Base-by-base conservation (phyloP, 2,113 vertebrate genomes). In the Tringa solitaria region DNA sequence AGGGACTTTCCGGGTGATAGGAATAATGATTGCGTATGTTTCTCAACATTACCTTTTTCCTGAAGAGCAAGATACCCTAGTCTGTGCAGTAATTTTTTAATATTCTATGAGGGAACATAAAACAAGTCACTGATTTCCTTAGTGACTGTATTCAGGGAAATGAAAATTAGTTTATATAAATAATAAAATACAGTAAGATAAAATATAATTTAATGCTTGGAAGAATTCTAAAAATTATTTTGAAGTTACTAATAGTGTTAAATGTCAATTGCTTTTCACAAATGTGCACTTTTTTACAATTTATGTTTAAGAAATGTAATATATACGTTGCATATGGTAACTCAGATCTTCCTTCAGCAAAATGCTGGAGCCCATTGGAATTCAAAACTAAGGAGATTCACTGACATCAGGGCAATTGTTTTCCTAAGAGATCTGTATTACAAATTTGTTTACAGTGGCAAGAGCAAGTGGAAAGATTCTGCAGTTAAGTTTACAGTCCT, bases 211-310 rank as follows among this genome's bases (percentile, higher is more conserved):
- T 91, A 89, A 74, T 84, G 70, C 89, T 95, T 79, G 85, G 48
- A 82, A 95, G 91, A 91, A 65, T 90, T 96, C 75, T 87, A 91
- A 97, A 91, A 88, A 95, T 89, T 95, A 89, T 91, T 90, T 90
- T 90, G 68, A 84, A 83, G 32, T 79, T 72, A 63, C 57, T 97
- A 51, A 76, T 57, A 54, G 69, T 80, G 68, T 37, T 90, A 89
- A 78, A 78, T 89, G 22, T 74, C n/a, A 75, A 90, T 80, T 93
- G 35, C 65, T 95, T 93, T 91, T 95, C 82, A 96, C 37, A 81
- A 74, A 87, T 16, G 27, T 53, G 10, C 1, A 1, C 10, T 86
- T 51, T 54, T 39, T 19, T 65, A 19, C 16, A 75, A 45, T n/a
- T 90, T 3, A 37, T 14, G 2, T 59, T 90, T 72, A 84, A 89